phyloP scores from a whole-genome alignment of 1,140 invertebrate genomes.

The Spodoptera litura region DNA sequence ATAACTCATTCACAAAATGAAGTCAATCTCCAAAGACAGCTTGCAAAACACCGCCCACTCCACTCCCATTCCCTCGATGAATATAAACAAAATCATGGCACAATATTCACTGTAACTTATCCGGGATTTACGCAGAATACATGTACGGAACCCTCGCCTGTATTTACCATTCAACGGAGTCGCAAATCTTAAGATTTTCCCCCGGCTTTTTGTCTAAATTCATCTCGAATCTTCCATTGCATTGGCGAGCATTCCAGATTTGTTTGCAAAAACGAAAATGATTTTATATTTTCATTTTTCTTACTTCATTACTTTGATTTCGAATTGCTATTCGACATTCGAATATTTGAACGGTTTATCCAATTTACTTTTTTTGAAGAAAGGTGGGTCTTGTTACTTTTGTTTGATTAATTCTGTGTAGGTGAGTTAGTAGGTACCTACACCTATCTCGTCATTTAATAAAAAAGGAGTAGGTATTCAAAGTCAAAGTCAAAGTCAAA shows the following conservation, averaged over 20 bases:
- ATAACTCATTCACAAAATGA: not conserved
- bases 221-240: slow-evolving; percentile 33
- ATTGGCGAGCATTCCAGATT: slow-evolving; percentile 39
- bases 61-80: not conserved
- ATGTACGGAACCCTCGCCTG: slow-evolving; percentile 25
- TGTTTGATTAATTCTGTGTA: slow-evolving; percentile 12
- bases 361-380: slow-evolving; percentile 23
- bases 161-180: slow-evolving; percentile 36
- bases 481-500: too few species aligned
- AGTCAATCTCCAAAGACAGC: not conserved
- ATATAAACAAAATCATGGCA: slow-evolving; percentile 40
- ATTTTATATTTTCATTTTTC: slow-evolving; percentile 48
- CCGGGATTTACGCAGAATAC: slow-evolving; percentile 38
- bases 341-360: slow-evolving; percentile 35
- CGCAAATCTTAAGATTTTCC: slow-evolving; percentile 42
- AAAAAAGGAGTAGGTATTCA: too few species aligned
- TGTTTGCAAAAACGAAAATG: slow-evolving; percentile 47
- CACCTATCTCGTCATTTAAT: too few species aligned
- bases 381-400: not conserved
- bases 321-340: slow-evolving; percentile 5
- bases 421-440: slow-evolving; percentile 3
- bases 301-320: slow-evolving; percentile 48
- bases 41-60: not conserved
- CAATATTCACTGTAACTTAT: slow-evolving; percentile 37
- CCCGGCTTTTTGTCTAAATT: slow-evolving; percentile 38